Base-by-base conservation (phyloP, 2,113 vertebrate species). In the Sinocyclocheilus grahami region DNA sequence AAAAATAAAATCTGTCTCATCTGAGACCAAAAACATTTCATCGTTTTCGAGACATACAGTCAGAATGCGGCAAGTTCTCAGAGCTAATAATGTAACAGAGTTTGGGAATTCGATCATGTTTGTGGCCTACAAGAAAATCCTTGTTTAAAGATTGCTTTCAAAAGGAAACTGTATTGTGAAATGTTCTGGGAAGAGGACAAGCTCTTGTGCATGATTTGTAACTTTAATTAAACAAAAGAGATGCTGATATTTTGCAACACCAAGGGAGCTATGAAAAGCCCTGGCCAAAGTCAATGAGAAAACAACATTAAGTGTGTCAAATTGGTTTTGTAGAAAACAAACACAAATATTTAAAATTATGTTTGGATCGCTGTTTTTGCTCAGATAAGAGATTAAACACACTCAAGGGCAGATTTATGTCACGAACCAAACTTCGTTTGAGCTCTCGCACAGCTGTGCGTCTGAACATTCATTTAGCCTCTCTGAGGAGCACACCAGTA, bases 201-300 rank as follows among this genome's bases (percentile, higher is more conserved):
- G 33, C 33, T 42, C 69, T 67, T 42, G 8, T 67, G n/a, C 58
- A 9, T 72, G 71, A 89, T 89, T 81, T 86, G 83, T 76, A 69
- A 71, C 48, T 88, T 89, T 79, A 75, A 83, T 87, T 53, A 72
- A 74, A 88, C 79, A 79, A 65, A 67, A 78, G 42, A 82, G 69
- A 78, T 72, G 39, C 51, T 75, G 67, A 86, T 75, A 84, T 86
- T 83, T 83, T 83, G 86, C 85, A 87, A 86, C 76, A 42, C 48
- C 67, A 74, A 39, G 48, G 53, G 78, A 39, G 33, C 30, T n/a
- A 33, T 72, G 27, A 83, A 60, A 74, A 24, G 53, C 18, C 20
- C 33, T 24, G 27, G 82, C 69, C 82, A 83, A 83, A 83, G 30
- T 83, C 48, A 39, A 84, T 58, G 5, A 60, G 12, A 74, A 84